Evolutionary conservation across 2,888 invertebrate species (phyloP).

Genomic region (Orthosia gracilis): DNA sequence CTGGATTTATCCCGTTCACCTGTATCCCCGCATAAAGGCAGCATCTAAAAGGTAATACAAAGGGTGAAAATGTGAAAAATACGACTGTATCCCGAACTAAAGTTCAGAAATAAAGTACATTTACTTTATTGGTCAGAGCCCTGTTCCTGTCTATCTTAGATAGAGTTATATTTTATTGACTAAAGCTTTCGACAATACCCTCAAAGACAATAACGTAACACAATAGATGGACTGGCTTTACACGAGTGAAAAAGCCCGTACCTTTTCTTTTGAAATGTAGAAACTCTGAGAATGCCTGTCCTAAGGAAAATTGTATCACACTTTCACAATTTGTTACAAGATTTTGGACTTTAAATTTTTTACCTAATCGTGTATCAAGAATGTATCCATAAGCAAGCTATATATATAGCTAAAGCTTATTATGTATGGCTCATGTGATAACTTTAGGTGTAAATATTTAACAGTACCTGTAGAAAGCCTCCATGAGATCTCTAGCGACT

Average conservation of each 20-base stretch:
- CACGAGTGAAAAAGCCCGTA: constrained; percentile 3
- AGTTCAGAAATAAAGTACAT: constrained; percentile 3
- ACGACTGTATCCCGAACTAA: neutral
- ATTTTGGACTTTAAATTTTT: neutral
- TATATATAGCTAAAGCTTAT: neutral
- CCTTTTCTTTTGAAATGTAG: neutral
- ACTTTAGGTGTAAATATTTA: neutral
- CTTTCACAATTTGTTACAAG: neutral
- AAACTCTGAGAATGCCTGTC: neutral
- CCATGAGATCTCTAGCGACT: constrained; percentile 95
- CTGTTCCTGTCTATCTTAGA: neutral
- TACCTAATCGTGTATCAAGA: no score
- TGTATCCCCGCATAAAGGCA: constrained; percentile 95
- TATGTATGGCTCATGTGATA: neutral
- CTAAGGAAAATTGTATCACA: neutral
- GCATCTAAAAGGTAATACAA: constrained; percentile 88
- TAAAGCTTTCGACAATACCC: neutral
- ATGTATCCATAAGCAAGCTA: neutral
- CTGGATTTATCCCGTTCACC: constrained; percentile 95
- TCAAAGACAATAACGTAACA: neutral
- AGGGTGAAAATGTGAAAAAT: constrained; percentile 6
- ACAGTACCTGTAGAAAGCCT: constrained; percentile 92
- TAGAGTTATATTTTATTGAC: neutral
- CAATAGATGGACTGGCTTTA: neutral
- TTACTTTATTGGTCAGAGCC: constrained; percentile 15